A percentile compares a stretch with the other conserved stretches of the same genome.
These are phyloP conservation scores for Daktulosphaira vitifoliae DNA, from an alignment of 1,140 invertebrate species.

Conservation along the genomic window DNA sequence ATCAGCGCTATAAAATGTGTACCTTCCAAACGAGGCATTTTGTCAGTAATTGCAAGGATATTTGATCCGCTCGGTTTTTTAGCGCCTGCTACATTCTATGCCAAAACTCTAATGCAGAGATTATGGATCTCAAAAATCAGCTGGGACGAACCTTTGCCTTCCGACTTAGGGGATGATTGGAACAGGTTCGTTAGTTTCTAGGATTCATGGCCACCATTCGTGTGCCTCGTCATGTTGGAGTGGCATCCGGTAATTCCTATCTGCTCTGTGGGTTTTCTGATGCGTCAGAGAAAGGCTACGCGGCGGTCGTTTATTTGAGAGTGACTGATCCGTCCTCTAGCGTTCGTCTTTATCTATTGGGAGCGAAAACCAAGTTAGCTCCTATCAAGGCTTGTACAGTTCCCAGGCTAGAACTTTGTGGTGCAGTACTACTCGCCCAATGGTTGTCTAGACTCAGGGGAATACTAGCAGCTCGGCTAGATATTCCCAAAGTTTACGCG, in stretches of 20 bases:
- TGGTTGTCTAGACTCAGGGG: slow-evolving; percentile 36
- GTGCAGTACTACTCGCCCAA: slow-evolving; percentile 36
- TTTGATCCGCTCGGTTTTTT: slow-evolving; percentile 42
- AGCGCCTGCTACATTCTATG: slow-evolving; percentile 38
- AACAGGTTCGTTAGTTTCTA: too few species aligned
- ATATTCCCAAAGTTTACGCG: neutral
- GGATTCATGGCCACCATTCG: too few species aligned
- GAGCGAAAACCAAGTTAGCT: slow-evolving; percentile 42
- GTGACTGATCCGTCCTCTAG: neutral
- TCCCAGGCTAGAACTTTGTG: slow-evolving; percentile 44
- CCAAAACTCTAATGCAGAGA: slow-evolving; percentile 40
- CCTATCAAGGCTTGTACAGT: slow-evolving; percentile 42
- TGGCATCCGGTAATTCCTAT: neutral
- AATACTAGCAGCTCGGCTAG: neutral
- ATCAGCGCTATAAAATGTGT: neutral
- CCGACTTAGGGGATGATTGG: too few species aligned
- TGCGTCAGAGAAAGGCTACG: slow-evolving; percentile 40
- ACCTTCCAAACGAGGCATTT: slow-evolving; percentile 25
- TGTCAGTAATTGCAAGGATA: slow-evolving; percentile 36
- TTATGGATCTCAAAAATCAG: slow-evolving; percentile 36
- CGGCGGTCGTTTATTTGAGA: slow-evolving; percentile 38
- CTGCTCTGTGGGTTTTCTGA: slow-evolving; percentile 41
- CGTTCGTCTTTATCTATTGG: slow-evolving; percentile 35
- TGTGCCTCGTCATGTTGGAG: neutral
- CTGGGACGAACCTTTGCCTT: slow-evolving; percentile 39